Conservation (phyloP, 2,888 invertebrate genomes). For the Amphipyra tragopoginis region DNA sequence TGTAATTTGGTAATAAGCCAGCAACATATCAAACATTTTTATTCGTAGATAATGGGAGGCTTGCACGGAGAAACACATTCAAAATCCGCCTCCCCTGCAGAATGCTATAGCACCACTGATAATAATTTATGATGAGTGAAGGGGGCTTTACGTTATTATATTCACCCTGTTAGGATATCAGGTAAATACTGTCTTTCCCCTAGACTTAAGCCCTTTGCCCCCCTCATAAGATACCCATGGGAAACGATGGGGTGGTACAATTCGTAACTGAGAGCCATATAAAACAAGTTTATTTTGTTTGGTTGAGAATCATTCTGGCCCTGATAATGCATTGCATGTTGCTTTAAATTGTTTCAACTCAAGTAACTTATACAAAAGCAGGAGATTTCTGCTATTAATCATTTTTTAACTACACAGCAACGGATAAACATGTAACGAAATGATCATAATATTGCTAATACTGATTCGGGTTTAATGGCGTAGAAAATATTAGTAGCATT, state of each 20-base stretch:
- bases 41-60: too few species aligned
- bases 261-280: slow-evolving; percentile 24
- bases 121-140: slow-evolving; percentile 40
- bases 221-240: slow-evolving; percentile 43
- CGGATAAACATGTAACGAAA: too few species aligned
- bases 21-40: too few species aligned
- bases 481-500: too few species aligned
- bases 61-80: slow-evolving; percentile 6
- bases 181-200: slow-evolving; percentile 43
- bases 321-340: not conserved
- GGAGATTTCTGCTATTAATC: too few species aligned
- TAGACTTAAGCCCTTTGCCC: slow-evolving; percentile 37
- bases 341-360: too few species aligned
- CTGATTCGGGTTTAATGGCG: too few species aligned
- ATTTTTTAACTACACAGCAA: too few species aligned
- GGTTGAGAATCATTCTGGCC: slow-evolving; percentile 14
- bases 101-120: slow-evolving; percentile 16
- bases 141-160: slow-evolving; percentile 42
- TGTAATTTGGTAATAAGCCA: too few species aligned
- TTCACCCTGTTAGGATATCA: slow-evolving; percentile 45
- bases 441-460: too few species aligned
- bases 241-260: slow-evolving; percentile 38
- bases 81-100: slow-evolving; percentile 3
- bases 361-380: too few species aligned
- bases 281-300: slow-evolving; percentile 17